Conservation (phyloP, 2,113 vertebrate genomes). For the Oceanites oceanicus region DNA sequence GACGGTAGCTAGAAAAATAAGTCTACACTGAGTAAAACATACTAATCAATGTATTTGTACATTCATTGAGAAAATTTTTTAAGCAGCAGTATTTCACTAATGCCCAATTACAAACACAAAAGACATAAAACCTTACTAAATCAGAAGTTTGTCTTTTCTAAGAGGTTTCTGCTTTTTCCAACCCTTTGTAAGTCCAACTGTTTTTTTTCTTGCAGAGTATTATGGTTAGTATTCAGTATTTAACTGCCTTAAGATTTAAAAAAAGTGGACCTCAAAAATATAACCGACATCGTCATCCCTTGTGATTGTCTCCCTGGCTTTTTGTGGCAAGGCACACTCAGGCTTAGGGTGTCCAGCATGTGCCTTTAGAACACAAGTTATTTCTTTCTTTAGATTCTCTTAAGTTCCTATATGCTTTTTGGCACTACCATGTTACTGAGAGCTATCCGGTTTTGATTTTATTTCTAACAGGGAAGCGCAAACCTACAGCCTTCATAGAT, state of each 20-base stretch:
- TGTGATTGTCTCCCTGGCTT: not conserved
- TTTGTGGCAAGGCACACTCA: not conserved
- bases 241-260: not conserved
- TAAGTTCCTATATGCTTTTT: not conserved
- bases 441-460: not conserved
- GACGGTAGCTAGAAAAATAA: not conserved
- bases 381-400: not conserved
- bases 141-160: not conserved
- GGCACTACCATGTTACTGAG: not conserved
- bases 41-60: not conserved
- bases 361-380: not conserved
- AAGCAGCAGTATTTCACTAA: not conserved
- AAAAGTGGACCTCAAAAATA: not conserved
- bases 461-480: not conserved
- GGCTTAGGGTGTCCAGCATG: not conserved
- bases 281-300: not conserved
- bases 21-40: not conserved
- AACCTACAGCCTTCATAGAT: not conserved
- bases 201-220: not conserved
- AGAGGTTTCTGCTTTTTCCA: not conserved
- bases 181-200: not conserved
- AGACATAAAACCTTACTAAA: not conserved
- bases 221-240: not conserved
- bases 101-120: not conserved
- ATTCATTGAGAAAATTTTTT: not conserved